phyloP scores from a whole-genome alignment of 2,113 vertebrate genomes.

The Notarius quadriscutis region DNA sequence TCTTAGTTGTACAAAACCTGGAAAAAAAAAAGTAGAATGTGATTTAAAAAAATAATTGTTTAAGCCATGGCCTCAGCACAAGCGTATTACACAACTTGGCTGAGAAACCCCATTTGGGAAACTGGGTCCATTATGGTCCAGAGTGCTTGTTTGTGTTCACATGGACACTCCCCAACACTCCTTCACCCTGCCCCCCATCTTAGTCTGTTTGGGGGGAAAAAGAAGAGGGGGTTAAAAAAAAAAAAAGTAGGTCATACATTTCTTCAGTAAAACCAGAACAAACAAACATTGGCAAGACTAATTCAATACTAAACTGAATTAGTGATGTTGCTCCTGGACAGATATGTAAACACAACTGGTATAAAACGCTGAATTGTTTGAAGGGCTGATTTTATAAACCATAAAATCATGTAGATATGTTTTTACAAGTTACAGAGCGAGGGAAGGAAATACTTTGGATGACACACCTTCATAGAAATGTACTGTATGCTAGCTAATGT shows the following conservation, averaged over 20 bases:
- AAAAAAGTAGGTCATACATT: not conserved
- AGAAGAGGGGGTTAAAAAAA: too few species aligned
- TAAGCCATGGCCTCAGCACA: not conserved
- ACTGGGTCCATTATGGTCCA: not conserved
- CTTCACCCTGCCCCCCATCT: not conserved
- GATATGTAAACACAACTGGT: not conserved
- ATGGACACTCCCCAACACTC: not conserved
- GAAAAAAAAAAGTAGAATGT: not conserved
- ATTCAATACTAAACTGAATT: not conserved
- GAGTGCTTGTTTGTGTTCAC: not conserved
- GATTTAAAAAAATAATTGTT: not conserved
- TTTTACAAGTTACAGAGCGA: not conserved
- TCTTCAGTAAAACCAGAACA: not conserved
- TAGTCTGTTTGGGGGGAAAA: too few species aligned
- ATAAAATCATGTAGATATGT: not conserved
- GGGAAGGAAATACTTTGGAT: not conserved
- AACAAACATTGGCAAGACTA: not conserved
- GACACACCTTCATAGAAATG: not conserved
- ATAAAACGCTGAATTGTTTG: not conserved
- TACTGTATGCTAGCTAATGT: not conserved
- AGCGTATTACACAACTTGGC: not conserved
- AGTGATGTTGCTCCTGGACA: not conserved
- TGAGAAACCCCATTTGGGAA: not conserved
- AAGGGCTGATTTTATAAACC: not conserved
- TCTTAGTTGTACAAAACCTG: not conserved